Evolutionary conservation across 2,113 vertebrate species (phyloP).

Genomic region (Pholis gunnellus): DNA sequence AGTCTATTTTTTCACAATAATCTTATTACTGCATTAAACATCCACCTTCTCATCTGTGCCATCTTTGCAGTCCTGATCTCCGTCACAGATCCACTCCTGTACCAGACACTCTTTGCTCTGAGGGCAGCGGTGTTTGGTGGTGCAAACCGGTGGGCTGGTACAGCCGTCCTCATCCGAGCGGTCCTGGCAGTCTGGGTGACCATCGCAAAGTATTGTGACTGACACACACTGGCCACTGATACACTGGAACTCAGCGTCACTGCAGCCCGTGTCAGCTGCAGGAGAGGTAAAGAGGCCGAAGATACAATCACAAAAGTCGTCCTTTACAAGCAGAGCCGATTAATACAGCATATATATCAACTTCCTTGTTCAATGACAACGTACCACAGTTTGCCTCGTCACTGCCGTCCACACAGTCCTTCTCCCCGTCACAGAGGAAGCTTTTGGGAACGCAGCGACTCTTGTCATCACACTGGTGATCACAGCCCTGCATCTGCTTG

Average conservation of each 20-base stretch:
- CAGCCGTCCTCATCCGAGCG: conserved; percentile 90
- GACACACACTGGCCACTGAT: conserved; percentile 88
- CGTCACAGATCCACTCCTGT: conserved; percentile 89
- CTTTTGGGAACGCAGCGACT: conserved; percentile 85
- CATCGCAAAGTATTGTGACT: conserved; percentile 85
- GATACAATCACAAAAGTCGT: neutral
- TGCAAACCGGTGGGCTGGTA: conserved; percentile 70
- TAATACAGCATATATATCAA: neutral
- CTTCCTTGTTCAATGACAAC: neutral
- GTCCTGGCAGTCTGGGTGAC: conserved; percentile 88
- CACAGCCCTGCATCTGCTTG: conserved; percentile 76
- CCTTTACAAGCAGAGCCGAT: neutral
- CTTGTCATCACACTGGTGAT: conserved; percentile 83
- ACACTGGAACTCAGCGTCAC: conserved; percentile 83
- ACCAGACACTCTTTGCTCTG: conserved; percentile 87
- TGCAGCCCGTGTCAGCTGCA: conserved; percentile 80
- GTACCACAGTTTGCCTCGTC: conserved; percentile 88
- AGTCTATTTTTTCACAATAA: neutral
- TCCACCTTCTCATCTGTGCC: conserved; percentile 90
- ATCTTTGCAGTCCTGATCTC: conserved; percentile 87
- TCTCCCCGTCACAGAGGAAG: conserved; percentile 89
- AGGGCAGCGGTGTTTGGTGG: conserved; percentile 82
- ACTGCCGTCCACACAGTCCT: conserved; percentile 85
- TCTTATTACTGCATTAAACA: neutral
- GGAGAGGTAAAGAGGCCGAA: neutral